A percentile compares a stretch with the other conserved stretches of the same genome.
phyloP scores from a whole-genome alignment of 2,113 vertebrate species.

The Miniopterus natalensis region DNA sequence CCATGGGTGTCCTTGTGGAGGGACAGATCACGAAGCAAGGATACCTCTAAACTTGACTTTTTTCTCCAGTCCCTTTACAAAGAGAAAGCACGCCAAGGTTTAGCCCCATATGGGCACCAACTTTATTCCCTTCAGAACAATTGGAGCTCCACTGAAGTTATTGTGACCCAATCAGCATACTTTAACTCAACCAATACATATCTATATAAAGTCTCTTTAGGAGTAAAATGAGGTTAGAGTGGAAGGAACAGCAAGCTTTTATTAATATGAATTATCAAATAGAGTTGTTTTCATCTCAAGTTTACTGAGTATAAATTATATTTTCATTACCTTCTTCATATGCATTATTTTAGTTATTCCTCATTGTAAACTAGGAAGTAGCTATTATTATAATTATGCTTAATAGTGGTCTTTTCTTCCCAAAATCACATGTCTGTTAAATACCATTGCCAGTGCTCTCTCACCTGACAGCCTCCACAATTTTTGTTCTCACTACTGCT shows the following conservation, averaged over 20 bases:
- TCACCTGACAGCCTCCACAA: neutral
- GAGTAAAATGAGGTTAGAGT: neutral
- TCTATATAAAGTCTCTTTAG: neutral
- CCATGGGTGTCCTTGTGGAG: neutral
- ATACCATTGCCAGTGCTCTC: neutral
- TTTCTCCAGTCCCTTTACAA: neutral
- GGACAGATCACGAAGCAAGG: neutral
- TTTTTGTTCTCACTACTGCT: neutral
- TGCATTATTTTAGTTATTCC: constrained; percentile 7
- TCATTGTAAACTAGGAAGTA: neutral
- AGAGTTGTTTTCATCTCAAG: neutral
- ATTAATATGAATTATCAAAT: neutral
- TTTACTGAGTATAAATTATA: neutral
- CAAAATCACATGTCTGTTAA: neutral
- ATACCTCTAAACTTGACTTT: neutral
- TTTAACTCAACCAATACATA: neutral
- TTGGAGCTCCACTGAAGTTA: neutral
- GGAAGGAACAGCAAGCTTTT: neutral
- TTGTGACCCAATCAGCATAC: neutral
- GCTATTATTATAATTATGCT: neutral
- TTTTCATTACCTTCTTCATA: neutral
- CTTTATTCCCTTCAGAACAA: neutral
- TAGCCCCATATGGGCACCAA: neutral
- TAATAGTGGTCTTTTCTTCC: neutral
- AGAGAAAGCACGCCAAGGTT: neutral